These are phyloP conservation scores for Parnassius orleans DNA, from an alignment of 2,888 invertebrate species.

Conservation along the genomic window DNA sequence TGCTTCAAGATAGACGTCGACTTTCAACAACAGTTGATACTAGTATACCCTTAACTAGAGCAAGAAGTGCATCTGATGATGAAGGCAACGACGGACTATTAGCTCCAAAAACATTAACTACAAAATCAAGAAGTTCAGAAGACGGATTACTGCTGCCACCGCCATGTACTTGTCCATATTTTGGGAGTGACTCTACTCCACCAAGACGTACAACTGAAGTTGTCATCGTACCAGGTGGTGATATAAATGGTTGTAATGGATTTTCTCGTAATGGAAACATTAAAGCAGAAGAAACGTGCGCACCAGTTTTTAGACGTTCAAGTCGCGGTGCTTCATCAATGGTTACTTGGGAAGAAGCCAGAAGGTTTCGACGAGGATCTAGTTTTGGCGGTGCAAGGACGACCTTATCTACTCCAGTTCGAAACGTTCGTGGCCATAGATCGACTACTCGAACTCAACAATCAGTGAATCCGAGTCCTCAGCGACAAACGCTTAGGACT, in stretches of 20 bases:
- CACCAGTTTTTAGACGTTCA: slow-evolving; percentile 73
- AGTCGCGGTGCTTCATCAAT: slow-evolving; percentile 87
- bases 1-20: slow-evolving; percentile 66
- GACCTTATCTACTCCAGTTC: slow-evolving; percentile 77
- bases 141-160: slow-evolving; percentile 83
- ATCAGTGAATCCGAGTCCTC: slow-evolving; percentile 56
- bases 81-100: slow-evolving; percentile 66
- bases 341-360: slow-evolving; percentile 87
- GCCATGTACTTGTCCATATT: slow-evolving; percentile 91
- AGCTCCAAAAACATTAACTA: slow-evolving; percentile 59
- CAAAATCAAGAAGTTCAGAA: slow-evolving; percentile 72
- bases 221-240: slow-evolving; percentile 79
- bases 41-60: slow-evolving; percentile 59
- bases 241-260: slow-evolving; percentile 67
- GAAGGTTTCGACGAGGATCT: slow-evolving; percentile 84
- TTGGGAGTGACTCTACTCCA: slow-evolving; percentile 84
- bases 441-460: slow-evolving; percentile 55
- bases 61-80: slow-evolving; percentile 70
- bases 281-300: slow-evolving; percentile 64
- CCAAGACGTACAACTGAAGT: slow-evolving; percentile 73
- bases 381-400: slow-evolving; percentile 86
- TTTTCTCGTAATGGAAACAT: slow-evolving; percentile 59
- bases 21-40: slow-evolving; percentile 64
- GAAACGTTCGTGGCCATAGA: slow-evolving; percentile 61
- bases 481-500: slow-evolving; percentile 81